Percentiles rank a stretch among this genome's conserved stretches.
phyloP scores from a whole-genome alignment of 2,113 vertebrate genomes.

The Indicator maculatus region DNA sequence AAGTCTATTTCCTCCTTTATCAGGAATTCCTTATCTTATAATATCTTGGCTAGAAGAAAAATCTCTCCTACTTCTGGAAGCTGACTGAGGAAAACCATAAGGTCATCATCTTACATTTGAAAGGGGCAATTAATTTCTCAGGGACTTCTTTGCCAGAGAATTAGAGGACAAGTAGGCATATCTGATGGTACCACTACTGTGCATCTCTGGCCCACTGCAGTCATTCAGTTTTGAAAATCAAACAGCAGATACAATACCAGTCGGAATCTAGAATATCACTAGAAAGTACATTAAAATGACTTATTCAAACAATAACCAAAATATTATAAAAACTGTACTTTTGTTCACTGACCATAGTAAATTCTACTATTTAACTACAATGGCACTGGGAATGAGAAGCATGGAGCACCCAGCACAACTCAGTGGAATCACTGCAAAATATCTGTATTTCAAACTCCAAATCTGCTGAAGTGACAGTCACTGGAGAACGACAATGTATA shows the following conservation, averaged over 20 bases:
- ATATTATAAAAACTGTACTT: neutral
- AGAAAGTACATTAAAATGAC: neutral
- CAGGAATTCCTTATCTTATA: neutral
- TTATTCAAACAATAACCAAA: neutral
- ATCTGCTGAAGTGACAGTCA: slow-evolving; percentile 19
- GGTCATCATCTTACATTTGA: neutral
- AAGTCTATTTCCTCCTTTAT: neutral
- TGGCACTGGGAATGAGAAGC: neutral
- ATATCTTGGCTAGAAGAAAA: neutral
- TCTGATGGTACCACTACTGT: neutral
- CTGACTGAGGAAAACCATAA: neutral
- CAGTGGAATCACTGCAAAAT: neutral
- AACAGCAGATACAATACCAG: neutral
- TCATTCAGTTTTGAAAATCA: neutral
- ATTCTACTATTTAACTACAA: neutral
- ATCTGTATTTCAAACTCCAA: slow-evolving; percentile 12
- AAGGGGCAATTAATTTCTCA: neutral
- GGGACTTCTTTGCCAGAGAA: neutral
- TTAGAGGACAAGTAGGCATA: neutral
- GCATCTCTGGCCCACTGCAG: neutral
- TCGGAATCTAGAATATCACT: neutral
- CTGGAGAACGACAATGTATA: neutral
- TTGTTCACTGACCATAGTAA: neutral
- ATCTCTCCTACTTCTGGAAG: neutral
- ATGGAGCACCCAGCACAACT: neutral